These are phyloP conservation scores for Phylloscopus whistleri DNA, from an alignment of 2,113 vertebrate species.

Conservation along the genomic window DNA sequence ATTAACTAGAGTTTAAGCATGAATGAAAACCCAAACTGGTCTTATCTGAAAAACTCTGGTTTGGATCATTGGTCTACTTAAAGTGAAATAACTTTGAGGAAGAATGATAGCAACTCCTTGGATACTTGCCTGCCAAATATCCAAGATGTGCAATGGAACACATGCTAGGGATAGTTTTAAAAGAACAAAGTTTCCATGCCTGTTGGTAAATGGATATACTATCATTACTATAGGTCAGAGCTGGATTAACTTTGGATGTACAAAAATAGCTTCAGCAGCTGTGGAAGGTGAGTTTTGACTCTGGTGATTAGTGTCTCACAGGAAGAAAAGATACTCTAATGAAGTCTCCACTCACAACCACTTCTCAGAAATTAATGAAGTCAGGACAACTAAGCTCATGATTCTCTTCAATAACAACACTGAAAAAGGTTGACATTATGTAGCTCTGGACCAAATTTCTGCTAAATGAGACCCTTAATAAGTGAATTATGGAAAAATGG, in stretches of 20 bases:
- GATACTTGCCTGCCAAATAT: background rate
- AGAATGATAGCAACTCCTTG: background rate
- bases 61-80: background rate
- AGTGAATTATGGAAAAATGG: background rate
- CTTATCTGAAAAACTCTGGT: background rate
- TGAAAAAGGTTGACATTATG: background rate
- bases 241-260: constrained; percentile 40
- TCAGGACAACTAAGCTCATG: background rate
- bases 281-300: constrained; percentile 36
- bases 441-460: background rate
- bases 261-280: constrained; percentile 20
- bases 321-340: background rate
- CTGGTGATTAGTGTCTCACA: background rate
- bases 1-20: background rate
- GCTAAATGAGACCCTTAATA: background rate
- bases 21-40: background rate
- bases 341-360: background rate
- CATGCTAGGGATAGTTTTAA: background rate
- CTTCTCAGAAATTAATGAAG: background rate
- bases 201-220: background rate
- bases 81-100: background rate
- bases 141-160: background rate
- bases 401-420: background rate
- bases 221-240: constrained; percentile 9
- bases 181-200: background rate